Evolutionary conservation across 2,797 vertebrate species (phyloP).

Genomic region (Champsocephalus esox): DNA sequence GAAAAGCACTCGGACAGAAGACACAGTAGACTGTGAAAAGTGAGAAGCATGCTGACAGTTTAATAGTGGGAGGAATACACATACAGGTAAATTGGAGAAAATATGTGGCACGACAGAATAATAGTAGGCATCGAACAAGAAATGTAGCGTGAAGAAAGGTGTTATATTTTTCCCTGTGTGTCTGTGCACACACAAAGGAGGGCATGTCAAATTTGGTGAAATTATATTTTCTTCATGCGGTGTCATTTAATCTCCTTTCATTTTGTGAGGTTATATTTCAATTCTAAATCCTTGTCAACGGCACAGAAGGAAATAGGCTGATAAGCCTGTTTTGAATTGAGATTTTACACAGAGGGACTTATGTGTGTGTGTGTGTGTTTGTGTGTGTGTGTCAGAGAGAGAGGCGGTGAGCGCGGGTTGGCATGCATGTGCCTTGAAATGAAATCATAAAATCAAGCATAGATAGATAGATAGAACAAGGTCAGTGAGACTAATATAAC

Average conservation of each 20-base stretch:
- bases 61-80: slow-evolving; percentile 6
- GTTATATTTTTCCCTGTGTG: not conserved
- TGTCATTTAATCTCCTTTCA: slow-evolving; percentile 36
- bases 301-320: slow-evolving; percentile 55
- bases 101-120: not conserved
- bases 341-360: slow-evolving; percentile 57
- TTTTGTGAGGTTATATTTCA: slow-evolving; percentile 53
- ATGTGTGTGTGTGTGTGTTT: slow-evolving; percentile 14
- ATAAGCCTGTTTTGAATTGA: slow-evolving; percentile 65
- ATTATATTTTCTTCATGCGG: not conserved
- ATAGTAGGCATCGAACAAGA: slow-evolving; percentile 15
- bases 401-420: not conserved
- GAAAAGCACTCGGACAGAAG: slow-evolving; percentile 22
- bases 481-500: slow-evolving; percentile 68
- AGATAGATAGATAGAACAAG: slow-evolving; percentile 67
- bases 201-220: slow-evolving; percentile 20
- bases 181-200: not conserved
- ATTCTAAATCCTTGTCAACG: slow-evolving; percentile 68
- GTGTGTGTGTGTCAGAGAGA: not conserved
- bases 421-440: slow-evolving; percentile 33
- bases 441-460: slow-evolving; percentile 62
- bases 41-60: not conserved
- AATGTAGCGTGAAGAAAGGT: not conserved
- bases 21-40: slow-evolving; percentile 2
- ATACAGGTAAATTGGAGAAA: slow-evolving; percentile 8